These are phyloP conservation scores for Eurystomus glaucurus DNA, from an alignment of 2,797 vertebrate species.

Conservation along the genomic window DNA sequence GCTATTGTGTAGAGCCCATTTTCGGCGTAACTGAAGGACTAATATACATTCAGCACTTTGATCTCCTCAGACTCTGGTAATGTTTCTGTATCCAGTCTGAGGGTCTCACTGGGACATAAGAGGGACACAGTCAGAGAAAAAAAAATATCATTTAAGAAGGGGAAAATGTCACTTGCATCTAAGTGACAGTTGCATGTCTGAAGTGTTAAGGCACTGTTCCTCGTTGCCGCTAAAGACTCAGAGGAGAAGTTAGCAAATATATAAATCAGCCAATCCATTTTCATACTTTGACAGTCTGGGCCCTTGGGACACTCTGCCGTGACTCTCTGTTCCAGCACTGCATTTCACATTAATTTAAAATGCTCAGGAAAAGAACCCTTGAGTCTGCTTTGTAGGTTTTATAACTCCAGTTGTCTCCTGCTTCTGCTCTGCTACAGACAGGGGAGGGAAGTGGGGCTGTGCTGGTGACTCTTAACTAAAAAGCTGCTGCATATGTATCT, in stretches of 20 bases:
- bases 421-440: not conserved
- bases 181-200: not conserved
- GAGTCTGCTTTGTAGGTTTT: not conserved
- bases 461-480: not conserved
- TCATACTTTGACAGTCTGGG: conserved; percentile 7
- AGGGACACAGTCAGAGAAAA: not conserved
- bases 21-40: not conserved
- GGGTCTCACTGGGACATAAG: not conserved
- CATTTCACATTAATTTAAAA: conserved; percentile 42
- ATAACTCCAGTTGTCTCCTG: not conserved
- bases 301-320: not conserved
- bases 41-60: not conserved
- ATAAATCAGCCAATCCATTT: conserved; percentile 57
- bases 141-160: not conserved
- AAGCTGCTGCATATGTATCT: not conserved
- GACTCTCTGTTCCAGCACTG: not conserved
- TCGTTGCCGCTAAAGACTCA: not conserved
- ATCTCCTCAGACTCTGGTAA: not conserved
- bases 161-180: not conserved
- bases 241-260: conserved; percentile 41
- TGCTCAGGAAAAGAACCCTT: not conserved
- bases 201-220: conserved; percentile 33
- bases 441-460: not conserved
- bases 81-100: not conserved
- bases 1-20: not conserved